These are phyloP conservation scores for Podargus strigoides DNA, from an alignment of 2,797 vertebrate genomes.

Conservation along the genomic window DNA sequence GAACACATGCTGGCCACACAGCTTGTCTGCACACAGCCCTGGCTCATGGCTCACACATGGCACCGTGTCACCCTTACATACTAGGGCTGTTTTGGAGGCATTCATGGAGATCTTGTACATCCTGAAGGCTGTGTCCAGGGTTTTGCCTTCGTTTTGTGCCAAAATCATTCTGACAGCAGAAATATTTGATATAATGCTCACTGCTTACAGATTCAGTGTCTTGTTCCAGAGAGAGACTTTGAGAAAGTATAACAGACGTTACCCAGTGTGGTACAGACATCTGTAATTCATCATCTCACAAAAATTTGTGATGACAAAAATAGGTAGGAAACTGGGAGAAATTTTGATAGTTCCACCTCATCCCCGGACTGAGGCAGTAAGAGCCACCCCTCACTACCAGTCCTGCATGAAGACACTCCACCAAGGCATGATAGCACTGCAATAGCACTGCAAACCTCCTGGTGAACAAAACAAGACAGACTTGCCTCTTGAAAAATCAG, in stretches of 20 bases:
- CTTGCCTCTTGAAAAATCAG: background rate
- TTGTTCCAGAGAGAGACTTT: background rate
- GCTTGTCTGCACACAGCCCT: background rate
- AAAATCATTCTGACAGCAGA: background rate
- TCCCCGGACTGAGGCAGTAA: background rate
- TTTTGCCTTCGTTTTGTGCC: background rate
- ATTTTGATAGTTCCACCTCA: background rate
- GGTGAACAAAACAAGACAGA: background rate
- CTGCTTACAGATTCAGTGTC: background rate
- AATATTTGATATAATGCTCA: background rate
- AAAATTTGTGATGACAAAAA: background rate
- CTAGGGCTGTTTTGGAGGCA: background rate
- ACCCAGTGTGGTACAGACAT: background rate
- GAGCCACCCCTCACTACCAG: background rate
- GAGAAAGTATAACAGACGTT: fast-evolving
- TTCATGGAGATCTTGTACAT: background rate
- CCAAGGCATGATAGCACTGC: background rate
- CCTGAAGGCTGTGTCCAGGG: background rate
- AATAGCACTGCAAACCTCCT: background rate
- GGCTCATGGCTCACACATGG: background rate
- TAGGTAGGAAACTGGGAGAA: background rate
- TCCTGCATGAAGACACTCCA: background rate
- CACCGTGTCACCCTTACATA: background rate
- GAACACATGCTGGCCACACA: background rate
- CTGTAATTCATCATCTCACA: background rate